A percentile compares a stretch with the other conserved stretches of the same genome.
phyloP scores from a whole-genome alignment of 2,797 vertebrate species.

The Eulemur albifrons region DNA sequence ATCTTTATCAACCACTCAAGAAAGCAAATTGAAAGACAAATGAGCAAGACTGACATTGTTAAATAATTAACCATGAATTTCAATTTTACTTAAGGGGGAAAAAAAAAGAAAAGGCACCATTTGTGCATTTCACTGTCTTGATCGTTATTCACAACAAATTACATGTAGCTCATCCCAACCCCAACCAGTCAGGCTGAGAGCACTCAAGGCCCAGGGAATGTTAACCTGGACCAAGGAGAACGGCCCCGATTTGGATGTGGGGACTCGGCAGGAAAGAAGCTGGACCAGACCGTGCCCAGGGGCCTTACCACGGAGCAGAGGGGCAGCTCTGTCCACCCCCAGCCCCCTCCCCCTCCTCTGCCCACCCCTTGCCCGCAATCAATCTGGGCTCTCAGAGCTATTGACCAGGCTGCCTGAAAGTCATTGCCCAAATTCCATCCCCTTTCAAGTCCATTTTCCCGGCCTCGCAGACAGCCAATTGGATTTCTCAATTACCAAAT shows the following conservation, averaged over 20 bases:
- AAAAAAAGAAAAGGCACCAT: background rate
- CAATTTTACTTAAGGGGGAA: slow-evolving; percentile 23
- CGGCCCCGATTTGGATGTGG: background rate
- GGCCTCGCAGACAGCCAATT: slow-evolving; percentile 33
- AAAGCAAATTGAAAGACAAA: slow-evolving; percentile 13
- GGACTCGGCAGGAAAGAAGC: background rate
- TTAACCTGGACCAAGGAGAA: background rate
- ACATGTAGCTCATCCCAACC: background rate
- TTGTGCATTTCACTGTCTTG: background rate
- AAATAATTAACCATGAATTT: background rate
- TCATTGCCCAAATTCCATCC: slow-evolving; percentile 41
- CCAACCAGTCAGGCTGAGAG: background rate
- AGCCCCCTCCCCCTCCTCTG: background rate
- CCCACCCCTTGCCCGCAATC: background rate
- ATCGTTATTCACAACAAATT: background rate
- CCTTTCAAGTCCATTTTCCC: slow-evolving; percentile 54
- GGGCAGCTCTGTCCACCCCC: background rate
- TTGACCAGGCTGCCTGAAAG: slow-evolving; percentile 39
- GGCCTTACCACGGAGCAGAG: background rate
- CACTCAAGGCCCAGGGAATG: background rate
- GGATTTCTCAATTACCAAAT: slow-evolving; percentile 63
- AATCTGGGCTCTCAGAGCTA: slow-evolving; percentile 45
- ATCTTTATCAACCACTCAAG: background rate
- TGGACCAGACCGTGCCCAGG: background rate
- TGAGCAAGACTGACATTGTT: background rate